Conservation (phyloP, 2,888 invertebrate genomes). For the Epinotia ramella region DNA sequence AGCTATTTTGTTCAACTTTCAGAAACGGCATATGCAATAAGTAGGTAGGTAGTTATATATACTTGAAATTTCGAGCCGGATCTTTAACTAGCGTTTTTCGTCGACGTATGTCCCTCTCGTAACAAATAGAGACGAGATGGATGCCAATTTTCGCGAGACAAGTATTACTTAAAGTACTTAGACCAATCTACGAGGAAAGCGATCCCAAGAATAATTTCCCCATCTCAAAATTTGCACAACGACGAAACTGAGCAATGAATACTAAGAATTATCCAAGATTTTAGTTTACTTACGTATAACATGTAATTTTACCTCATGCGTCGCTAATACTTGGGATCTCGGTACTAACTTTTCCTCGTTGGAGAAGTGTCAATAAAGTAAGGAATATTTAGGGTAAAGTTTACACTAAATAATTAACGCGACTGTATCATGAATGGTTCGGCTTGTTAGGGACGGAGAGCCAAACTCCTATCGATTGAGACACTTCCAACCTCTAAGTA, state of each 20-base stretch:
- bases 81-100: neutral
- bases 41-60: slow-evolving; percentile 2
- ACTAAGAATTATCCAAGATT: no score
- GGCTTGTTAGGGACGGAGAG: slow-evolving; percentile 76
- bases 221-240: neutral
- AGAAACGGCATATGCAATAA: slow-evolving; percentile 7
- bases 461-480: slow-evolving; percentile 60
- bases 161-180: neutral
- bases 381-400: slow-evolving; percentile 26
- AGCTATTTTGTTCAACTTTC: slow-evolving; percentile 17
- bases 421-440: slow-evolving; percentile 39
- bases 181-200: neutral
- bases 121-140: neutral
- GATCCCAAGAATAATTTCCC: neutral
- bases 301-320: neutral
- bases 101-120: neutral
- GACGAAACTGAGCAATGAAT: neutral
- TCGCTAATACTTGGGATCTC: neutral
- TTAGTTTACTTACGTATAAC: neutral
- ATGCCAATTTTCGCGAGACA: neutral
- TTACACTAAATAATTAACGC: slow-evolving; percentile 30
- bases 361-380: slow-evolving; percentile 15
- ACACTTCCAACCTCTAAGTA: slow-evolving; percentile 52
- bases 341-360: neutral
- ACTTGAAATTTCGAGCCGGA: neutral